Evolutionary conservation across 2,113 vertebrate species (phyloP).

Genomic region (Rhinoderma darwinii): DNA sequence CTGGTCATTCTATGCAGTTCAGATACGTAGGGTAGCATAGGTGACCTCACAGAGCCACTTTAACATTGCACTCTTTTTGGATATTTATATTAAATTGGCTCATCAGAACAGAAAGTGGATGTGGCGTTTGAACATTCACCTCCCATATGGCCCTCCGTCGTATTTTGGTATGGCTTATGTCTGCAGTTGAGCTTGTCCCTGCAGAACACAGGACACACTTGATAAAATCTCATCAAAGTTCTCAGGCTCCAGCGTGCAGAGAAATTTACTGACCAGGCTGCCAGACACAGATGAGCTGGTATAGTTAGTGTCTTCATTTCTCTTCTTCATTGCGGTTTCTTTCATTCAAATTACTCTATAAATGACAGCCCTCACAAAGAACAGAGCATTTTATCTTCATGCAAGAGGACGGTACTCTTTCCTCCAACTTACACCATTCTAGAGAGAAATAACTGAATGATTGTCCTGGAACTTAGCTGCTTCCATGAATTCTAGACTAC

Average conservation of each 20-base stretch:
- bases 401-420: not conserved
- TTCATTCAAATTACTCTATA: slow-evolving; percentile 53
- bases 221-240: slow-evolving; percentile 31
- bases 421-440: not conserved
- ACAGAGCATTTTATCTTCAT: slow-evolving; percentile 19
- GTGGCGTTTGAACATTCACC: not conserved
- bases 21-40: too few species aligned
- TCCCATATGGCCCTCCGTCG: not conserved
- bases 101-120: not conserved
- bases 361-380: slow-evolving; percentile 27
- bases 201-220: slow-evolving; percentile 30
- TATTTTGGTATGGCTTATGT: not conserved
- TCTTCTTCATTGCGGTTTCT: slow-evolving; percentile 46
- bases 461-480: not conserved
- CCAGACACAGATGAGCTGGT: slow-evolving; percentile 27
- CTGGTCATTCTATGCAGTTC: too few species aligned
- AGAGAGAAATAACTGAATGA: not conserved
- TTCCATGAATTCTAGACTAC: not conserved
- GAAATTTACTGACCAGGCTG: slow-evolving; percentile 24
- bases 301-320: slow-evolving; percentile 30
- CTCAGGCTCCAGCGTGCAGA: not conserved
- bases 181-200: not conserved
- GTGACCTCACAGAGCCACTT: too few species aligned
- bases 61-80: not conserved
- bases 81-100: not conserved